These are phyloP conservation scores for Caenorhabditis japonica DNA, from an alignment of 2,888 invertebrate species.

Conservation along the genomic window DNA sequence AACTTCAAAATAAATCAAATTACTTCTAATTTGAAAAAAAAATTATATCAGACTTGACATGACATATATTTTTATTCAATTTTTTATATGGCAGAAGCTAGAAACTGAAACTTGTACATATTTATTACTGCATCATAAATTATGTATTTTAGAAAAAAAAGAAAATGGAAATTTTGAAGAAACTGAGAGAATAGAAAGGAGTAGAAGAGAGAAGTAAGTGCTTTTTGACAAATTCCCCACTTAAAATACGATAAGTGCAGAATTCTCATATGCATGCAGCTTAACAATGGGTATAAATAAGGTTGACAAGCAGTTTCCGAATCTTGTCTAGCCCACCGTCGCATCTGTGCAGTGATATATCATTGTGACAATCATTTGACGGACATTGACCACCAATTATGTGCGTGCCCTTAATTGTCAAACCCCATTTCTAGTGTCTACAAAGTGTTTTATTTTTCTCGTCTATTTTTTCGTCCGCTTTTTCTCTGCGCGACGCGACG, in stretches of 20 bases:
- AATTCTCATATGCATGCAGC: slow-evolving; percentile 15
- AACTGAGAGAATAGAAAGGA: too few relatives aligned
- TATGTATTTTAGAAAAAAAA: too few relatives aligned
- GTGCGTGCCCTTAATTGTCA: slow-evolving; percentile 37
- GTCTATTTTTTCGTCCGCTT: slow-evolving; percentile 1
- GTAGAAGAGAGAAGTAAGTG: neutral
- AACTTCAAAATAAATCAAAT: too few relatives aligned
- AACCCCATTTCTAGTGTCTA: slow-evolving; percentile 27
- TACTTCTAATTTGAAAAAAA: too few relatives aligned
- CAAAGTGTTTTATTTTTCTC: slow-evolving; percentile 39
- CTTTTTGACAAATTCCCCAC: slow-evolving; percentile 22
- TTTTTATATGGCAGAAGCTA: too few relatives aligned
- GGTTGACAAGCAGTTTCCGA: slow-evolving; percentile 29
- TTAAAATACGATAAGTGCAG: slow-evolving; percentile 37
- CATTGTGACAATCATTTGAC: slow-evolving; percentile 45
- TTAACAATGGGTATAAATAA: slow-evolving; percentile 15
- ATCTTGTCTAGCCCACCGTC: neutral
- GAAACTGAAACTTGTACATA: too few relatives aligned
- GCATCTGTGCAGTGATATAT: slow-evolving; percentile 30
- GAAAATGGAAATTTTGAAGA: too few relatives aligned
- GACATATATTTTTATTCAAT: too few relatives aligned
- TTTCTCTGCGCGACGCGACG: neutral
- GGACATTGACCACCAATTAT: slow-evolving; percentile 41
- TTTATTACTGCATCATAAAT: too few relatives aligned
- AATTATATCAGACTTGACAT: too few relatives aligned